phyloP scores from a whole-genome alignment of 64 coral and sea anemone species.

The Pocillopora damicornis region DNA sequence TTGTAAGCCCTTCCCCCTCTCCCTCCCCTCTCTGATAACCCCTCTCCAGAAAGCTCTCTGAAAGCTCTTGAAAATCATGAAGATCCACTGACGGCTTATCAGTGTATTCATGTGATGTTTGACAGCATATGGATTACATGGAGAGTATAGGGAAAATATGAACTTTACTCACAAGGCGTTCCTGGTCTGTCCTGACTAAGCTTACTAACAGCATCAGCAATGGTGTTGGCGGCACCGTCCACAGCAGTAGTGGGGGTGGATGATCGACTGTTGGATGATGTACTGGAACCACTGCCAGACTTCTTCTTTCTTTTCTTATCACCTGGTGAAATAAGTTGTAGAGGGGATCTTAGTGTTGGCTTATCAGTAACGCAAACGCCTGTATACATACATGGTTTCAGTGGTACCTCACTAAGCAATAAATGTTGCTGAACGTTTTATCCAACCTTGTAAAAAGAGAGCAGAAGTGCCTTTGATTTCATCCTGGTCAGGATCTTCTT shows the following conservation, averaged over 20 bases:
- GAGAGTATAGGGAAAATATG: neutral
- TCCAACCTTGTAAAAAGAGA: slow-evolving; percentile 84
- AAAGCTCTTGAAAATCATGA: too few relatives aligned
- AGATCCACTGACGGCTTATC: too few relatives aligned
- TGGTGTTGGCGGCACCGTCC: slow-evolving; percentile 46
- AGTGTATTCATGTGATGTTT: neutral
- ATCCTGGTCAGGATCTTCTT: slow-evolving; percentile 76
- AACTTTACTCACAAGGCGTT: slow-evolving; percentile 79
- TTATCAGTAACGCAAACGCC: too few relatives aligned
- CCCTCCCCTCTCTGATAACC: too few relatives aligned
- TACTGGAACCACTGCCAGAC: slow-evolving; percentile 81
- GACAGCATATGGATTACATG: neutral
- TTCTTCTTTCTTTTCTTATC: slow-evolving; percentile 92
- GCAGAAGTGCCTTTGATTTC: slow-evolving; percentile 85
- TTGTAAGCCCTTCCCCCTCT: too few relatives aligned
- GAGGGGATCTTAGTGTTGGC: too few relatives aligned
- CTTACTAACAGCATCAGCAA: slow-evolving; percentile 79
- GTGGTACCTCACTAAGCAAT: neutral
- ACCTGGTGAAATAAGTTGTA: slow-evolving; percentile 28
- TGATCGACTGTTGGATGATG: slow-evolving; percentile 88
- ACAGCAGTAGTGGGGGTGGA: slow-evolving; percentile 77
- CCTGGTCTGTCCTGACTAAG: slow-evolving; percentile 70
- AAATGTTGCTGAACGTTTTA: neutral
- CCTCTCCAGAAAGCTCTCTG: too few relatives aligned
- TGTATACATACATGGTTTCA: too few relatives aligned